phyloP scores from a whole-genome alignment of 2,888 invertebrate species.

The Xanthia icteritia region DNA sequence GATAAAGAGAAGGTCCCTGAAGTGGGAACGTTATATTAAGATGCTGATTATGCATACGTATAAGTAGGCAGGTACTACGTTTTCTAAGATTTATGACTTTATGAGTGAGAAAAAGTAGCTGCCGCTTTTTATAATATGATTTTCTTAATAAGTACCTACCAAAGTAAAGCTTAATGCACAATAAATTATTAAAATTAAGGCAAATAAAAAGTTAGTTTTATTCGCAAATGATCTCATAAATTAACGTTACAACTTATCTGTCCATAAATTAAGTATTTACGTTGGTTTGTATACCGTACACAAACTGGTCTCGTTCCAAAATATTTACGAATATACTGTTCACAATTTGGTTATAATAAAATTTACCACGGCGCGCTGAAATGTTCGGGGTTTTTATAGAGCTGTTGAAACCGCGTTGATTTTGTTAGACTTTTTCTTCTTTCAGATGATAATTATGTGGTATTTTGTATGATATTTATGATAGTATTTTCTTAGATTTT shows the following conservation, averaged over 20 bases:
- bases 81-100: neutral
- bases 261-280: conserved; percentile 75
- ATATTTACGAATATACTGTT: conserved; percentile 90
- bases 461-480: neutral
- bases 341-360: conserved; percentile 89
- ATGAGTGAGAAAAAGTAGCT: neutral
- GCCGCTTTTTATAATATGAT: neutral
- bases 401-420: conserved; percentile 73
- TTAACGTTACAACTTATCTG: conserved; percentile 64
- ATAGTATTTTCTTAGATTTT: neutral
- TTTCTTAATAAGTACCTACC: neutral
- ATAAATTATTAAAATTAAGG: conserved; percentile 35
- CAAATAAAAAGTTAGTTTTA: conserved; percentile 38
- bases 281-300: conserved; percentile 78
- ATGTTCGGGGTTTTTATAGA: conserved; percentile 71
- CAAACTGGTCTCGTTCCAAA: conserved; percentile 86
- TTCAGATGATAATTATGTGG: no score
- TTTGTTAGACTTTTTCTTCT: neutral
- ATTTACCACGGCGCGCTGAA: conserved; percentile 82
- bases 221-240: conserved; percentile 58
- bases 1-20: neutral
- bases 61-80: neutral
- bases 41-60: neutral
- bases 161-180: neutral
- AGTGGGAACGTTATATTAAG: neutral